phyloP scores from a whole-genome alignment of 1,140 invertebrate species.

The Steinernema khuongi region DNA sequence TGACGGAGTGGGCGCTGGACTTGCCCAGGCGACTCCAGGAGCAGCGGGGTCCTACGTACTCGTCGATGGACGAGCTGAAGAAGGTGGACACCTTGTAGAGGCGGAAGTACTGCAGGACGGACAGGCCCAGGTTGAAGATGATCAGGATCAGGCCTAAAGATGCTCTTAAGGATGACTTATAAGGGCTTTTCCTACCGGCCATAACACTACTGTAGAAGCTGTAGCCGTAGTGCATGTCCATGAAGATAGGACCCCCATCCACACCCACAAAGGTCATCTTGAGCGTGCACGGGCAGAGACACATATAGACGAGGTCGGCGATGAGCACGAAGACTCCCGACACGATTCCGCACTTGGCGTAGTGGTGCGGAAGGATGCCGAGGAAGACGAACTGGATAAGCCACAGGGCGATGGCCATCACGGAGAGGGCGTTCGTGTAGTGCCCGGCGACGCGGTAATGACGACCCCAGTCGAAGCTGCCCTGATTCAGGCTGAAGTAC shows the following conservation, averaged over 20 bases:
- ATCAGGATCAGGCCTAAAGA: constrained; percentile 50
- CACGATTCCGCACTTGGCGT: constrained; percentile 47
- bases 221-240: constrained; percentile 38
- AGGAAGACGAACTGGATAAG: constrained; percentile 44
- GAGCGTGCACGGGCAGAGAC: constrained; percentile 39
- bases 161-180: too few species aligned
- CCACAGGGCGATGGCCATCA: constrained; percentile 40
- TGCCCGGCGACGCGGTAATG: constrained; percentile 90
- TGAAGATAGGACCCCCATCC: constrained; percentile 25
- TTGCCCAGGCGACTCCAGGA: background rate
- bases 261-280: constrained; percentile 47
- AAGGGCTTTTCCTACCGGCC: constrained; percentile 45
- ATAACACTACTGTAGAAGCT: constrained; percentile 52
- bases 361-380: constrained; percentile 49
- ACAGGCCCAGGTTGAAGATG: constrained; percentile 36
- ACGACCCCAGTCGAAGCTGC: constrained; percentile 91
- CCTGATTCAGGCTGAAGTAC: constrained; percentile 87
- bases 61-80: constrained; percentile 44
- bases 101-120: constrained; percentile 49
- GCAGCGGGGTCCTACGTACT: constrained; percentile 41
- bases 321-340: constrained; percentile 47
- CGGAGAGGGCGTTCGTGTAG: constrained; percentile 65
- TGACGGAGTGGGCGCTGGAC: background rate
- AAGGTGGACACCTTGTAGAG: constrained; percentile 54
- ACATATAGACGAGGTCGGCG: constrained; percentile 45